phyloP scores from a whole-genome alignment of 92 coral and sea anemone species.

The Epizoanthus illoricatus region DNA sequence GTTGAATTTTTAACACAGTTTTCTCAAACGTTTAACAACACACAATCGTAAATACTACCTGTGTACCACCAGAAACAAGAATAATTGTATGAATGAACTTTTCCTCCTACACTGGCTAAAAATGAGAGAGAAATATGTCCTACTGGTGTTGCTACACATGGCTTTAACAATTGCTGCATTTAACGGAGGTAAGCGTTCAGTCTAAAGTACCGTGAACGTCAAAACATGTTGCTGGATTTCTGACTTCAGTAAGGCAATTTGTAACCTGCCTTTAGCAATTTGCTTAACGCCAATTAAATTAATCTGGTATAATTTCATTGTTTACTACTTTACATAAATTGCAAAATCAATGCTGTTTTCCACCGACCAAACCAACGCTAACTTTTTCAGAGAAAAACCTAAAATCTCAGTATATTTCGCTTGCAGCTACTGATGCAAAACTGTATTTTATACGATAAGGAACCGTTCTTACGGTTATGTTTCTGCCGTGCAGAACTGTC shows the following conservation, averaged over 20 bases:
- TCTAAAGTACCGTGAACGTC: constrained; percentile 24
- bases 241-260: background rate
- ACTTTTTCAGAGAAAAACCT: background rate
- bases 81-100: constrained; percentile 4
- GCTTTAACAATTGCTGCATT: constrained; percentile 10
- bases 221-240: background rate
- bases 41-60: constrained; percentile 9
- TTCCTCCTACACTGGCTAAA: background rate
- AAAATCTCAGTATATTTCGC: background rate
- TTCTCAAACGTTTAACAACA: background rate
- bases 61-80: constrained; percentile 32
- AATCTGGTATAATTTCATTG: background rate
- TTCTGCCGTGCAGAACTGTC: too few relatives aligned
- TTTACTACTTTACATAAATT: background rate
- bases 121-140: constrained; percentile 12
- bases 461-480: too few relatives aligned
- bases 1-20: constrained; percentile 27
- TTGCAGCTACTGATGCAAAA: too few relatives aligned
- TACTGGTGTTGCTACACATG: constrained; percentile 3
- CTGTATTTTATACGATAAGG: too few relatives aligned
- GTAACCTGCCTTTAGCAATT: background rate
- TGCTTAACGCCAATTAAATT: background rate
- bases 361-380: too few relatives aligned
- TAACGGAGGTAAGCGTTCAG: constrained; percentile 16
- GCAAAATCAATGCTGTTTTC: background rate